These are phyloP conservation scores for Catamblyrhynchus diadema DNA, from an alignment of 2,797 vertebrate species.

Conservation along the genomic window DNA sequence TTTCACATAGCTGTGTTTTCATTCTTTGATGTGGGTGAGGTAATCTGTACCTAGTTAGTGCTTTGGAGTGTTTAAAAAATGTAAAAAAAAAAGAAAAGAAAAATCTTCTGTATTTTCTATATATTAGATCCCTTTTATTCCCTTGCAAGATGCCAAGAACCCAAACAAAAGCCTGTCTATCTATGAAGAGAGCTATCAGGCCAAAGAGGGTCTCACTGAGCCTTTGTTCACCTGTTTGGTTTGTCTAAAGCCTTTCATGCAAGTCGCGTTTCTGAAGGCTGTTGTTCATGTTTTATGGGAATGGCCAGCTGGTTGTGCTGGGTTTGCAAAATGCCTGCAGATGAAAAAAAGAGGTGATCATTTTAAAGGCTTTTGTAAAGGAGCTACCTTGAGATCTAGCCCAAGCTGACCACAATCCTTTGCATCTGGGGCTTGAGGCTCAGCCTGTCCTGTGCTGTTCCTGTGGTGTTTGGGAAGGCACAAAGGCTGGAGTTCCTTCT, in stretches of 20 bases:
- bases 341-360: not conserved
- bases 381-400: not conserved
- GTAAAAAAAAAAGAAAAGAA: not conserved
- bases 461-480: not conserved
- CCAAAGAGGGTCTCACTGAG: not conserved
- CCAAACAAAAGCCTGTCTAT: conserved; percentile 11
- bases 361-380: not conserved
- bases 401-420: not conserved
- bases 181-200: not conserved
- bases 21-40: not conserved
- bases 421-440: not conserved
- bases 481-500: not conserved
- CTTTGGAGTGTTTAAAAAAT: not conserved
- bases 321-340: not conserved
- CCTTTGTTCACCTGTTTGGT: conserved; percentile 1
- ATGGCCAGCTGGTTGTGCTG: not conserved
- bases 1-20: not conserved
- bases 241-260: not conserved
- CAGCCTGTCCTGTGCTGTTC: not conserved
- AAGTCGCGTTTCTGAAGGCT: not conserved
- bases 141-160: not conserved
- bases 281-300: not conserved
- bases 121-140: not conserved
- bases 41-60: not conserved
- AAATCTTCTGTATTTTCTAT: not conserved